A percentile compares a stretch with the other conserved stretches of the same genome.
Conservation (phyloP, 2,888 invertebrate genomes). For the Lathronympha strigana region DNA sequence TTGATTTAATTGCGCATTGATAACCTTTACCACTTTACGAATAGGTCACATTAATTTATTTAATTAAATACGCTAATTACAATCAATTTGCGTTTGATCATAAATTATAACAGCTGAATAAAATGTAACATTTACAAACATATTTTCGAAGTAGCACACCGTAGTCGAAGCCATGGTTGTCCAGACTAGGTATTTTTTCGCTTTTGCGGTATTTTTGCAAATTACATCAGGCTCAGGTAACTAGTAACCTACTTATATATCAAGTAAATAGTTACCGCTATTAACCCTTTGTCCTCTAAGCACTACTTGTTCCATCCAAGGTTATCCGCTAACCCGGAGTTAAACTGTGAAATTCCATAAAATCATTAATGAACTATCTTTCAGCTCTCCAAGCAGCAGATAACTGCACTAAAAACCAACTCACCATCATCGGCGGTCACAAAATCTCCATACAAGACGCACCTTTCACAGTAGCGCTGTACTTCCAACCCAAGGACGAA, state of each 20-base stretch:
- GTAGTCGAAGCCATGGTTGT: neutral
- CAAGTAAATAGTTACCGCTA: neutral
- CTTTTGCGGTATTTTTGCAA: neutral
- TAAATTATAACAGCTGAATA: no score
- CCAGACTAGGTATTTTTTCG: neutral
- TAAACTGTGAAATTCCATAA: neutral
- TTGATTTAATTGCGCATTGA: neutral
- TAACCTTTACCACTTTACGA: no score
- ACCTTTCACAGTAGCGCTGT: neutral
- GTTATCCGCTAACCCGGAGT: no score
- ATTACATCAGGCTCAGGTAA: neutral
- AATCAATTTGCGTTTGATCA: no score
- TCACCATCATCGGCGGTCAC: conserved; percentile 1
- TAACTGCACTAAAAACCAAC: neutral
- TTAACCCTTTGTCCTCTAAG: no score
- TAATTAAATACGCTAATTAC: neutral
- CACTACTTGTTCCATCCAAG: no score
- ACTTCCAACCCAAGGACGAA: neutral
- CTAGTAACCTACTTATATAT: neutral
- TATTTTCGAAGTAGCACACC: neutral
- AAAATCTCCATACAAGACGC: neutral
- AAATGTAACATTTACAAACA: neutral
- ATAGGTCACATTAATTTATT: neutral
- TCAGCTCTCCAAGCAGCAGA: neutral
- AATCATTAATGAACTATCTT: neutral